A percentile compares a stretch with the other conserved stretches of the same genome.
Conservation (phyloP, 2,797 vertebrate species). For the Gadopsis marmoratus region DNA sequence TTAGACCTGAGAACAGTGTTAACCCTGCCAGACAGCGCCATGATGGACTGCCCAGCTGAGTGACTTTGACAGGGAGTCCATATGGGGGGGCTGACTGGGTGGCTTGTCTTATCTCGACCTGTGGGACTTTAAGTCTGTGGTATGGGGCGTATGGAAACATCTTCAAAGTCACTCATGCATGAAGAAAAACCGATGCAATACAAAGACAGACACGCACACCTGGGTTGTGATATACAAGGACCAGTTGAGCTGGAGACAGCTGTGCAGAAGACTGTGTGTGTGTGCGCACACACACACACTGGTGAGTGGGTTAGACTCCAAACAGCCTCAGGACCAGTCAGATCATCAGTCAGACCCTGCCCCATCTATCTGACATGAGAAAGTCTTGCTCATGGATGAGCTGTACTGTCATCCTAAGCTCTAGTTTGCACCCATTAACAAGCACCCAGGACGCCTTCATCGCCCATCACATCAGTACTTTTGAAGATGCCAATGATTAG, state of each 20-base stretch:
- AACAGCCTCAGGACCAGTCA: constrained; percentile 58
- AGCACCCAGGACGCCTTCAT: constrained; percentile 47
- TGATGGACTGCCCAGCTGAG: constrained; percentile 76
- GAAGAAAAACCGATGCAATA: constrained; percentile 45
- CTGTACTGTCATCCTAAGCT: constrained; percentile 58
- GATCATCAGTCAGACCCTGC: constrained; percentile 65
- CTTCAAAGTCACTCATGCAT: constrained; percentile 42
- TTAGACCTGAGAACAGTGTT: constrained; percentile 71
- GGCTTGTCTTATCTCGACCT: constrained; percentile 49
- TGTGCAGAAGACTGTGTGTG: constrained; percentile 27
- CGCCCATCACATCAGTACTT: constrained; percentile 58
- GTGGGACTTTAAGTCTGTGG: constrained; percentile 29
- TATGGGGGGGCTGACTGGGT: constrained; percentile 53
- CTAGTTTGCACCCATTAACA: constrained; percentile 61
- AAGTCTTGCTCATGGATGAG: constrained; percentile 54
- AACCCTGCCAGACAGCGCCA: constrained; percentile 57
- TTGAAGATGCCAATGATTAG: constrained; percentile 55
- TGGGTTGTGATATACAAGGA: constrained; percentile 28
- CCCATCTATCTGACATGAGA: constrained; percentile 68
- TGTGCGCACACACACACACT: constrained; percentile 16
- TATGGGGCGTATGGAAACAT: constrained; percentile 26
- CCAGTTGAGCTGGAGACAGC: constrained; percentile 33
- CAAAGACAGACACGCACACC: constrained; percentile 26
- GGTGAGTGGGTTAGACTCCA: constrained; percentile 33
- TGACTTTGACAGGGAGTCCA: constrained; percentile 75